phyloP scores from a whole-genome alignment of 2,797 vertebrate genomes.

The Pantherophis vulpinus region DNA sequence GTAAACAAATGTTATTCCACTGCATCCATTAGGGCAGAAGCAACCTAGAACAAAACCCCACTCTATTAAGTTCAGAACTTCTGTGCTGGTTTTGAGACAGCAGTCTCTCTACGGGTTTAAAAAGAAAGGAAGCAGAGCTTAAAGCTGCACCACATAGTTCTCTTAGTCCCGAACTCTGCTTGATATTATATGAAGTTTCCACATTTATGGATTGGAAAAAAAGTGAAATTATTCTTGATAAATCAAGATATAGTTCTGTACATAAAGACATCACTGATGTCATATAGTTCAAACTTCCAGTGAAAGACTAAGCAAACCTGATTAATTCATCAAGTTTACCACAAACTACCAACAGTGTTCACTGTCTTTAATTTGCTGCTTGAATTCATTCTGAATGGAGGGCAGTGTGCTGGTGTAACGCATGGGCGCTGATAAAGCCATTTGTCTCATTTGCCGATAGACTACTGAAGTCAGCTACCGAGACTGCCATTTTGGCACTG shows the following conservation, averaged over 20 bases:
- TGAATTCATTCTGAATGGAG: slow-evolving; percentile 91
- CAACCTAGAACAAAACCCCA: slow-evolving; percentile 77
- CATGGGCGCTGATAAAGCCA: slow-evolving; percentile 85
- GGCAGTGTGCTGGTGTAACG: slow-evolving; percentile 89
- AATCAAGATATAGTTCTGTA: slow-evolving; percentile 99
- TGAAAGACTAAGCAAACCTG: slow-evolving; percentile 90
- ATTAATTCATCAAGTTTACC: slow-evolving; percentile 77
- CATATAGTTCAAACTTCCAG: slow-evolving; percentile 91
- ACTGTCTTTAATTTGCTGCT: slow-evolving; percentile 47
- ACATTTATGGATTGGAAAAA: slow-evolving; percentile 85
- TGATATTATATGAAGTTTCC: slow-evolving; percentile 78
- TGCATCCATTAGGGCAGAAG: slow-evolving; percentile 82
- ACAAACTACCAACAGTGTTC: slow-evolving; percentile 64
- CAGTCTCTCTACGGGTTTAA: slow-evolving; percentile 73
- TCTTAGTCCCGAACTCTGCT: slow-evolving; percentile 79
- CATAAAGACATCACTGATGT: slow-evolving; percentile 99
- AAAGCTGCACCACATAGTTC: slow-evolving; percentile 86
- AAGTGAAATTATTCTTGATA: slow-evolving; percentile 99
- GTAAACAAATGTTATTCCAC: slow-evolving; percentile 85
- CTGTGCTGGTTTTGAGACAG: slow-evolving; percentile 80
- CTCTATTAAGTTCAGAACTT: slow-evolving; percentile 77
- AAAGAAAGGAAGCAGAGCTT: slow-evolving; percentile 79
- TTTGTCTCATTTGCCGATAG: slow-evolving; percentile 86
- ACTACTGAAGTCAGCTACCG: slow-evolving; percentile 94
- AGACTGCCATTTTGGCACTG: slow-evolving; percentile 96